Evolutionary conservation across 2,888 invertebrate genomes (phyloP).

Genomic region (Gryllus longicercus): DNA sequence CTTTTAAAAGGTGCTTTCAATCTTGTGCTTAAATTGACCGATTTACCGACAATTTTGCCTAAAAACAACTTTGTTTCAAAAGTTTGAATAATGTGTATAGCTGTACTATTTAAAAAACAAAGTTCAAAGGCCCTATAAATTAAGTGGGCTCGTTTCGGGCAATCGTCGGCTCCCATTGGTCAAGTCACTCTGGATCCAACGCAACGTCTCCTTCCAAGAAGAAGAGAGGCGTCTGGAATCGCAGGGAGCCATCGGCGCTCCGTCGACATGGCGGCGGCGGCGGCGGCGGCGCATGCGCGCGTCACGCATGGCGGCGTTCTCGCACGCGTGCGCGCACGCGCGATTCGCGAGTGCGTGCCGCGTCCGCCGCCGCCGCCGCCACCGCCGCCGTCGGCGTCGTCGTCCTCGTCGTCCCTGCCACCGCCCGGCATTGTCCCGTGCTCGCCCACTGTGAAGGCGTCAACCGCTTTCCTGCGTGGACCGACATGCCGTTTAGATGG

Average conservation of each 20-base stretch:
- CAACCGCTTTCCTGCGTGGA: conserved; percentile 4
- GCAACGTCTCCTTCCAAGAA: neutral
- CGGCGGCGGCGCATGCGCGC: neutral
- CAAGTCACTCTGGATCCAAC: too few relatives aligned
- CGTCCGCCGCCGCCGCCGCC: neutral
- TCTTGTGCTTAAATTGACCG: too few relatives aligned
- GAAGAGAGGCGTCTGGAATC: neutral
- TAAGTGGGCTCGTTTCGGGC: too few relatives aligned
- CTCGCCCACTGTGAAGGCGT: conserved; percentile 8
- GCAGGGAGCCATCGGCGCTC: neutral
- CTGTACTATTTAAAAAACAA: too few relatives aligned
- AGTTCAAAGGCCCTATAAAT: too few relatives aligned
- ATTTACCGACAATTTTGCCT: too few relatives aligned
- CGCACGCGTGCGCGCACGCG: neutral
- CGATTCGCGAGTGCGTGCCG: neutral
- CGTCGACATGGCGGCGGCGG: neutral
- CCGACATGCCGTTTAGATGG: conserved; percentile 9
- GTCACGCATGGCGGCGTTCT: neutral
- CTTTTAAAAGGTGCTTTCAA: too few relatives aligned
- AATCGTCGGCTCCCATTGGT: too few relatives aligned
- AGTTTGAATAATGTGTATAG: too few relatives aligned
- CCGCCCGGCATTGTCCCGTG: neutral
- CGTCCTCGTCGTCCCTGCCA: neutral
- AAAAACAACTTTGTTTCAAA: too few relatives aligned
- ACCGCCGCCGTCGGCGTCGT: neutral